Evolutionary conservation across 1,140 invertebrate genomes (phyloP).

Genomic region (Bilobella aurantiaca): DNA sequence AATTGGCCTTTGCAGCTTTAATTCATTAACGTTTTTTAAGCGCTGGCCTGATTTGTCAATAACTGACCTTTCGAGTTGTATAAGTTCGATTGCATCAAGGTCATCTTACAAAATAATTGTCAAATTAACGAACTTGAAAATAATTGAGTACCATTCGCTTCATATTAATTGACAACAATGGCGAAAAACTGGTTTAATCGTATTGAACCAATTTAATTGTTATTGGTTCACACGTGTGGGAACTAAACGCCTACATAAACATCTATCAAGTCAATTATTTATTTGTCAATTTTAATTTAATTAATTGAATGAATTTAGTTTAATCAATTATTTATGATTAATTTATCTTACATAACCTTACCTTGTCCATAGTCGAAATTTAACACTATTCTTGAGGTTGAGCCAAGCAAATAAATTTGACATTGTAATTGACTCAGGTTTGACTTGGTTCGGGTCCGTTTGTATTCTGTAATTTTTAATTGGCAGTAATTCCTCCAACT

Average conservation of each 20-base stretch:
- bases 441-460: constrained; percentile 11
- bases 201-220: too few species aligned
- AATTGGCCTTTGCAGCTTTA: too few species aligned
- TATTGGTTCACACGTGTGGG: too few species aligned
- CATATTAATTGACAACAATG: constrained; percentile 1
- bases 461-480: constrained; percentile 7
- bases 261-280: too few species aligned
- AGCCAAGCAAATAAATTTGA: constrained; percentile 8
- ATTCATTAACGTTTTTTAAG: too few species aligned
- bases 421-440: not conserved
- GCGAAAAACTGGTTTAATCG: not conserved
- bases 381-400: constrained; percentile 3
- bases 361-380: constrained; percentile 13
- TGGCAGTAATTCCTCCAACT: not conserved
- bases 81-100: too few species aligned
- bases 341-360: not conserved
- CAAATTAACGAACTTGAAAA: not conserved
- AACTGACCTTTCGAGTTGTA: too few species aligned
- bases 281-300: not conserved
- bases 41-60: too few species aligned
- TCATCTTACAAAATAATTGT: not conserved
- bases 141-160: not conserved
- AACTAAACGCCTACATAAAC: too few species aligned
- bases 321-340: not conserved
- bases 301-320: not conserved